A percentile compares a stretch with the other conserved stretches of the same genome.
Conservation (phyloP, 2,888 invertebrate genomes). For the Metopia argyrocephala region DNA sequence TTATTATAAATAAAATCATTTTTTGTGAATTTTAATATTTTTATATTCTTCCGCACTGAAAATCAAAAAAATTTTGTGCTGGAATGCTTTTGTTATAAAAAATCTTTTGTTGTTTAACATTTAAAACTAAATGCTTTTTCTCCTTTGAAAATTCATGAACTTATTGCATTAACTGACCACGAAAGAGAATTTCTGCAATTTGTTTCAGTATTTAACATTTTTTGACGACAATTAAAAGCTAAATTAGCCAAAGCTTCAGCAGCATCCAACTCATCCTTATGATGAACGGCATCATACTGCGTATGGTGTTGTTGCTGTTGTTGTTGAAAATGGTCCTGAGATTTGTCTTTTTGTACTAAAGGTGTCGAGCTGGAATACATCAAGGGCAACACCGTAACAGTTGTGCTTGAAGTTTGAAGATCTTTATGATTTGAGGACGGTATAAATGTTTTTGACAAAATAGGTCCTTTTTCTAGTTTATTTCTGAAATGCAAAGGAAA, state of each 20-base stretch:
- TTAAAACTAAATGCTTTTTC: slow-evolving; percentile 59
- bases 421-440: slow-evolving; percentile 6
- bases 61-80: slow-evolving; percentile 67
- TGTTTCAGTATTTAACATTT: slow-evolving; percentile 71
- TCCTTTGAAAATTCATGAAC: slow-evolving; percentile 67
- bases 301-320: slow-evolving; percentile 53
- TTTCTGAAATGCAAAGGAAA: slow-evolving; percentile 66
- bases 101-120: slow-evolving; percentile 54
- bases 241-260: slow-evolving; percentile 86
- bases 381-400: slow-evolving; percentile 63
- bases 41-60: slow-evolving; percentile 67
- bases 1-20: slow-evolving; percentile 62
- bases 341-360: slow-evolving; percentile 53
- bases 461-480: slow-evolving; percentile 69
- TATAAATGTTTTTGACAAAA: slow-evolving; percentile 40
- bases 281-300: slow-evolving; percentile 79
- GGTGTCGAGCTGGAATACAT: slow-evolving; percentile 41
- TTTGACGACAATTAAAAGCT: slow-evolving; percentile 79
- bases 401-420: slow-evolving; percentile 33
- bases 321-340: slow-evolving; percentile 20
- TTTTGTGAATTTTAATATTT: slow-evolving; percentile 68
- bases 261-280: slow-evolving; percentile 86
- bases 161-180: slow-evolving; percentile 67
- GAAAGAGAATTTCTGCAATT: slow-evolving; percentile 37
- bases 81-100: slow-evolving; percentile 71